Evolutionary conservation across 2,888 invertebrate genomes (phyloP).

Genomic region (Ichneumoninae sp.): DNA sequence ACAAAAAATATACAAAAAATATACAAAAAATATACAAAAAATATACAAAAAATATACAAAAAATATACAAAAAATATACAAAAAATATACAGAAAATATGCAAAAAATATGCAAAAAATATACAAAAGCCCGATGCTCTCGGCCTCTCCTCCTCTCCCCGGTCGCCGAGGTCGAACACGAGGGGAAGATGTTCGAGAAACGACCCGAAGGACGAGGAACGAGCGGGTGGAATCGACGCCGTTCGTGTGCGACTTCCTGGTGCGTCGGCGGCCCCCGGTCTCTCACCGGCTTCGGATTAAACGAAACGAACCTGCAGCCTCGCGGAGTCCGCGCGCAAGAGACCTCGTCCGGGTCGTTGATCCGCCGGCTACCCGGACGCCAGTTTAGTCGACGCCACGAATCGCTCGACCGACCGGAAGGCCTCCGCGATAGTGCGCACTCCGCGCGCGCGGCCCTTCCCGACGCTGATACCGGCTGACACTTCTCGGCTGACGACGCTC

Average conservation of each 20-base stretch:
- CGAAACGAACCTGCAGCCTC: background rate
- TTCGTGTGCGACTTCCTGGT: conserved; percentile 59
- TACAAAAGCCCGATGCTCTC: background rate
- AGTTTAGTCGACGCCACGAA: conserved; percentile 2
- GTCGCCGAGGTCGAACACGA: background rate
- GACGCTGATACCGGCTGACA: conserved; percentile 52
- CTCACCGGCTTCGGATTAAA: background rate
- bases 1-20: no score
- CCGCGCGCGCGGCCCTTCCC: conserved; percentile 39
- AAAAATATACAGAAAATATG: no score
- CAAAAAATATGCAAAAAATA: no score
- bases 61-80: no score
- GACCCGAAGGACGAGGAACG: background rate
- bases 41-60: no score
- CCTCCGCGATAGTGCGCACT: conserved; percentile 1
- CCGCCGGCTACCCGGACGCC: conserved; percentile 33
- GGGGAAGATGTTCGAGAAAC: conserved; percentile 24
- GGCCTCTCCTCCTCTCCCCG: background rate
- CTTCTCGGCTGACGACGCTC: conserved; percentile 34
- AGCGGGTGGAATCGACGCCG: conserved; percentile 11
- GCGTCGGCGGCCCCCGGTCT: conserved; percentile 40
- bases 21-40: no score
- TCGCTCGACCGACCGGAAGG: conserved; percentile 60
- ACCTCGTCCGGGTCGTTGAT: conserved; percentile 52
- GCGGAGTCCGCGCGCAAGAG: background rate